Evolutionary conservation across 2,888 invertebrate species (phyloP), one percentile per base, ranked within the genome.

Genomic region (Carabus problematicus): DNA sequence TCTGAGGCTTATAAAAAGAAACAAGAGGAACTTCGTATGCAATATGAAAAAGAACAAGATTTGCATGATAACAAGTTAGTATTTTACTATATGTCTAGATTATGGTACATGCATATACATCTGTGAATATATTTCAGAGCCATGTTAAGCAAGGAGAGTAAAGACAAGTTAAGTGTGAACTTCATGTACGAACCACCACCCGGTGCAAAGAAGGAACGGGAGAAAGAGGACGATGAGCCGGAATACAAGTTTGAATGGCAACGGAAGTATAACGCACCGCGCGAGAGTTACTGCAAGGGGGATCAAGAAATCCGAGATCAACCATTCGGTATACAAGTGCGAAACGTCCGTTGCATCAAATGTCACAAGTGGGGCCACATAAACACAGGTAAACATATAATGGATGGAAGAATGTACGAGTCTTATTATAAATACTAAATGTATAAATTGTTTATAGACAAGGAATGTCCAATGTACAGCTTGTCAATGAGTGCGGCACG

Each of bases 211-310:
- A 94, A 95, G 77, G 95, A 95, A 80, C 85, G 94, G 62, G 94
- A 95, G 81, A 90, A 93, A 72, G 95, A 95, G 79, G 94, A 95
- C 76, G 93, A 95, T 79, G 97, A 97, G 79, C 95, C 95, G 0
- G 98, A 98, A 77, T 98, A 94, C 77, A 99, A 98, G 82, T 99
- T 99, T 84, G 99, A 99, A 80, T 99, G 99, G 99, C 99, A 99
- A 82, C 87, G 99, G 55, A 98, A 98, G 81, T 99, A 96, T 78
- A 98, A 98, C 84, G 99, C 99, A 4, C 99, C 99, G 0, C 87
- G 99, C 81, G 99, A 99, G 83, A 96, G 96, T 76, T 98, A 97
- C 80, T 97, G 98, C 77, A 98, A 98, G 81, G 96, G 96, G 14
- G 97, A 99, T 80, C 95, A 96, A 72, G 95, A 96, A 81, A 98